Base-by-base conservation (phyloP, 2,797 vertebrate species). In the Allobates femoralis region DNA sequence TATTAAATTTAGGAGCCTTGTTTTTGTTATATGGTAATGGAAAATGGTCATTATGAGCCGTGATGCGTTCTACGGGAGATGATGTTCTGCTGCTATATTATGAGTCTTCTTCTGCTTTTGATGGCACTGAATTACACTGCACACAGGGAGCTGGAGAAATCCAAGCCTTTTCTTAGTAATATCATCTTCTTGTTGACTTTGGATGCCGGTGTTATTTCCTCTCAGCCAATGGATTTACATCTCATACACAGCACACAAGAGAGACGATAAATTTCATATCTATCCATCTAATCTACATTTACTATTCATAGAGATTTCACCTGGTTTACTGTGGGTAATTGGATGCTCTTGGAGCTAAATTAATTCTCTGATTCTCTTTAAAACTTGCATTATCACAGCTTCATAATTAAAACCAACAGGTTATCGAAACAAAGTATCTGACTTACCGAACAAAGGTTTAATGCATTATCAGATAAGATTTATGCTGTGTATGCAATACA, bases 241-340 rank as follows among this genome's bases (percentile, higher is more conserved):
- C 79, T 71, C 84, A 55, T 73, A 83, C 73, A 69, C 64, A 53
- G 73, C 32, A 51, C 56, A 55, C 74, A 78, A 56, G 75, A 79
- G 64, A 83, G 74, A 79, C 53, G 74, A 76, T 87, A 84, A 83
- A 87, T 87, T 87, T 87, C 86, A 87, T 74, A 83, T 87, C 76
- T 53, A 64, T 73, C 81, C 75, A 84, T 87, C 81, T 84, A 87
- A 87, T 87, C 86, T 87, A 87, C 86, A 87, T 87, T 87, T 87
- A 83, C 81, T 87, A 87, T 84, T 87, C 86, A 87, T 87, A 87
- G 81, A 79, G 64, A 83, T 87, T 79, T 87, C 81, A 87, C 81
- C 86, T 87, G 86, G 86, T 87, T 87, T 87, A 87, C 86, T 87
- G 86, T 66, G 81, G 56, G 77, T 87, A 87, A 87, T 87, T 87